Evolutionary conservation across 2,113 vertebrate genomes (phyloP), one percentile per base, ranked within the genome.

Genomic region (Abramis brama): DNA sequence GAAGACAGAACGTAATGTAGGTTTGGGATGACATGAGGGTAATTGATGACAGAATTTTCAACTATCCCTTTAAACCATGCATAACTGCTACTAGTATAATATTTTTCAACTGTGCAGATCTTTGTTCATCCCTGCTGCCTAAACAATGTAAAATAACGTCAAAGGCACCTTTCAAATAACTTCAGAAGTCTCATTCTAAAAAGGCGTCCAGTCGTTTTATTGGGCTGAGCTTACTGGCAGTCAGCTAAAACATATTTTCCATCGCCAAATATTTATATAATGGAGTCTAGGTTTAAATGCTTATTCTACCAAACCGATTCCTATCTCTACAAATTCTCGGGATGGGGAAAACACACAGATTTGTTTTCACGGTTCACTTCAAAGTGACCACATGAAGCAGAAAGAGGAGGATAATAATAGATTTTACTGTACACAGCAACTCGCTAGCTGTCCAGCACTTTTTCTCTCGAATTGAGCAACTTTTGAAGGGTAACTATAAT

Each of bases 211-310:
- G 64, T 77, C 70, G 10, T 85, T 60, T 89, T 74, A 88, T 79
- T 68, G 21, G 60, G 75, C 85, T 73, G 85, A 87, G 59, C 76
- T 79, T 79, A 55, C 84, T 39, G 27, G 50, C 66, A 84, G 85
- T 79, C 59, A 87, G 84, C 78, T 55, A 74, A 73, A 83, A 86
- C 62, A 70, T 60, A 71, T 47, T 27, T 6, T 60, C 85, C 86
- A 80, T 90, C 79, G 73, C 78, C 60, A 79, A 52, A 77, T 90
- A 87, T 91, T 93, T 91, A 85, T 92, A 88, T 93, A 86, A 27
- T 62, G 27, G 84, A 85, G 78, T 89, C 86, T 79, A 6, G 33
- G 83, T 86, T 71, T 70, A 57, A 88, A 36, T 15, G 75, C 83
- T 86, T 86, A 83, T 89, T 93, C 88, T 82, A 86, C 84, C 60